Conservation (phyloP, 2,113 vertebrate genomes). For the Polypterus senegalus region DNA sequence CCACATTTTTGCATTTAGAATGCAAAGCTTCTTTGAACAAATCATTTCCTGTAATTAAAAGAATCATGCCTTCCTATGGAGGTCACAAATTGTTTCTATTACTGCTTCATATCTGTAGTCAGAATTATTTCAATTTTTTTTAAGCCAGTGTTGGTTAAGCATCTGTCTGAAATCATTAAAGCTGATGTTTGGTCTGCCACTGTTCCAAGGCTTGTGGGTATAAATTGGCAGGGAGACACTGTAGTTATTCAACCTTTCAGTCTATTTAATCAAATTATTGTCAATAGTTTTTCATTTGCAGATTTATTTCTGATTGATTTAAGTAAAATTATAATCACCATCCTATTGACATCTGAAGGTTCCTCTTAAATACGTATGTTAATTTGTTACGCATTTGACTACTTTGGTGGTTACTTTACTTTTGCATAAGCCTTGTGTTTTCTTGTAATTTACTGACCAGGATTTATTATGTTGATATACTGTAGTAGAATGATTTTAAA, state of each 20-base stretch:
- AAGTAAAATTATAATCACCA: background rate
- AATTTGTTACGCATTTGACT: too few species aligned
- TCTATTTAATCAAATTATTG: constrained; percentile 3
- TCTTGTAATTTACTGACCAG: too few species aligned
- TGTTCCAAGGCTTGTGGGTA: background rate
- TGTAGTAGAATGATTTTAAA: too few species aligned
- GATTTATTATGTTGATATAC: too few species aligned
- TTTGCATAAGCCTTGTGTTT: too few species aligned
- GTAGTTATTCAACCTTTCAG: constrained; percentile 2
- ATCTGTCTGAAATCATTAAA: background rate
- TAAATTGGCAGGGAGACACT: background rate
- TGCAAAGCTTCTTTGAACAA: background rate
- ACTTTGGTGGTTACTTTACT: too few species aligned
- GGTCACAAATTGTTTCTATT: background rate
- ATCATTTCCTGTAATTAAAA: background rate
- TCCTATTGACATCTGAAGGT: background rate
- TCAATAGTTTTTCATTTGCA: background rate
- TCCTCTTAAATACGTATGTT: too few species aligned
- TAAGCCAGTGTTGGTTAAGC: background rate
- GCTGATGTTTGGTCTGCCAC: background rate
- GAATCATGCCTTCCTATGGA: background rate
- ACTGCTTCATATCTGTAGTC: background rate
- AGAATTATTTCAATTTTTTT: background rate
- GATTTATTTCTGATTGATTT: background rate
- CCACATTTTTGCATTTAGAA: background rate